These are phyloP conservation scores for Dione vanillae DNA, from an alignment of 2,888 invertebrate genomes.

Conservation along the genomic window DNA sequence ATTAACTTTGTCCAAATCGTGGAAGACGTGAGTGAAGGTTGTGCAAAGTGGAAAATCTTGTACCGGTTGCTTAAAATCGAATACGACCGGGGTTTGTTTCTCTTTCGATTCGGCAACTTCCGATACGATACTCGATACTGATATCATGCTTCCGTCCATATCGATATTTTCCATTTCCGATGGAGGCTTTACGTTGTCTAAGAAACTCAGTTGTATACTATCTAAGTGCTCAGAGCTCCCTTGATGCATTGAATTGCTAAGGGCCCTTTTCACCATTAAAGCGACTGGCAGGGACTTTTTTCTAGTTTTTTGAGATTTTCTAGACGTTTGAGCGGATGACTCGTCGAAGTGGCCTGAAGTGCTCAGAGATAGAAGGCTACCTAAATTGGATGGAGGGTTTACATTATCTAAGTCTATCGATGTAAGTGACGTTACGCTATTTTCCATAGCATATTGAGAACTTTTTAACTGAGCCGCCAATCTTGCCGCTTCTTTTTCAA, in stretches of 20 bases:
- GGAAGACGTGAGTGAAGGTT: slow-evolving; percentile 74
- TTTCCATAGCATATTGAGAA: slow-evolving; percentile 75
- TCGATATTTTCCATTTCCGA: slow-evolving; percentile 92
- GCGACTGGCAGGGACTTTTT: slow-evolving; percentile 89
- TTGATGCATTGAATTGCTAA: slow-evolving; percentile 83
- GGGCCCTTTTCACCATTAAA: slow-evolving; percentile 88
- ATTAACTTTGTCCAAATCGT: slow-evolving; percentile 88
- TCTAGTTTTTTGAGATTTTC: slow-evolving; percentile 74
- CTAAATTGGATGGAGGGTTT: slow-evolving; percentile 91
- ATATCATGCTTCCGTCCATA: slow-evolving; percentile 92
- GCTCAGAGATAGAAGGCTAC: slow-evolving; percentile 85
- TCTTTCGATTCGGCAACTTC: slow-evolving; percentile 87
- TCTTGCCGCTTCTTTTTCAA: slow-evolving; percentile 90
- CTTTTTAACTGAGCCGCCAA: slow-evolving; percentile 78
- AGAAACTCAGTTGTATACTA: slow-evolving; percentile 85
- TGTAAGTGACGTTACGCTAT: slow-evolving; percentile 84
- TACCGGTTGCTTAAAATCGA: slow-evolving; percentile 84
- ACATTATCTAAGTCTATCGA: slow-evolving; percentile 89
- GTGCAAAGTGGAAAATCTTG: slow-evolving; percentile 77
- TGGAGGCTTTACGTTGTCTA: slow-evolving; percentile 93
- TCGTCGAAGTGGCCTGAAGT: slow-evolving; percentile 82
- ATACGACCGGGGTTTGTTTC: slow-evolving; percentile 73
- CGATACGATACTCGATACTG: slow-evolving; percentile 92
- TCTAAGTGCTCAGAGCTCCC: slow-evolving; percentile 87
- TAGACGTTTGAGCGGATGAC: slow-evolving; percentile 58